Evolutionary conservation across 2,797 vertebrate genomes (phyloP), one percentile per base, ranked within the genome.

Genomic region (Hyperoplus immaculatus): DNA sequence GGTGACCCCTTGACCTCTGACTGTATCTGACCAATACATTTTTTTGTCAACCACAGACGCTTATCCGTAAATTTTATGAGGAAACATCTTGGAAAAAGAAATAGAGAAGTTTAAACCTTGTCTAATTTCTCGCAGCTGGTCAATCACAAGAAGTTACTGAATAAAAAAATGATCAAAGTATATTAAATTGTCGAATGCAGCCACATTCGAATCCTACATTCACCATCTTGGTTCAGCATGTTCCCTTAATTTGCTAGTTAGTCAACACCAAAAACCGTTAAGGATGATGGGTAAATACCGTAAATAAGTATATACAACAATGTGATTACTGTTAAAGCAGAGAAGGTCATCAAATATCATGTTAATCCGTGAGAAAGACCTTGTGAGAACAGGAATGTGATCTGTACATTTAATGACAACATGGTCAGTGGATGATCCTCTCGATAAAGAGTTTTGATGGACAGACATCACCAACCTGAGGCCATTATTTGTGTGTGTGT

Each of bases 1-100:
- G 21, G 1, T 57, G 75, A 86, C 73, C 59, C 65, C 45, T 67
- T 69, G 51, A 83, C 72, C 39, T 77, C 18, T 51, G 41, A 60
- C 45, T 54, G 13, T 53, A n/a, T 49, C n/a, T 68, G 51, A 68
- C n/a, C n/a, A 15, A 57, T n/a, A 18, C 39, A 50, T 3, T 18
- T 46, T 72, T 61, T 60, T 68, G 21, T 15, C 16, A 54, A 43
- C 39, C 41, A 21, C 58, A 58, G 8, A 68, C 6, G 0, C 8
- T 46, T 84, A 36, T 7, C 42, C 63, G 15, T n/a, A 42, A 2
- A 14, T 11, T 58, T 9, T 3, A 21, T 21, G 8, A 3, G 16
- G 16, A 42, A n/a, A 43, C 1, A 42, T 68, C 50, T 54, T 6
- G 39, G 18, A 15, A 36, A 38, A 16, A 11, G 3, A 43, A n/a